Evolutionary conservation across 2,113 vertebrate species (phyloP), one percentile per base, ranked within the genome.

Genomic region (Neodontobutis hainanensis): DNA sequence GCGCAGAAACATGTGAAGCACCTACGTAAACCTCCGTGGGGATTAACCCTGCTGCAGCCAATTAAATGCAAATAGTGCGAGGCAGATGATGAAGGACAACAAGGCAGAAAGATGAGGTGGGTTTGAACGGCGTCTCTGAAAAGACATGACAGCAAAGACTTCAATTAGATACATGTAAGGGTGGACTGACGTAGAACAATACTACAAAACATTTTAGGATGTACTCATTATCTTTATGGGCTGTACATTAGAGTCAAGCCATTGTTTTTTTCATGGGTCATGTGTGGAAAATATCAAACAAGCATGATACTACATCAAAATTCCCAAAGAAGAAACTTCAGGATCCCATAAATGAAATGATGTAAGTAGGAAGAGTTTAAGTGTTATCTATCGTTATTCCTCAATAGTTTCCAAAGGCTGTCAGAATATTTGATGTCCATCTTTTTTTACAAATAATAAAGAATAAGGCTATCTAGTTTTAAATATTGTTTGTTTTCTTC

Each of bases 51-150:
- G 61, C 76, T 79, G 80, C 66, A 78, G 67, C 46, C 65, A 83
- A 85, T 87, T 77, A 85, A 53, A 83, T 73, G 49, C 46, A 73
- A 84, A 84, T 60, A 43, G 44, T 40, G 62, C 11, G 1, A 56
- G 53, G 51, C 67, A 62, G 72, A 66, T 47, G 19, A 73, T 76
- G 49, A 49, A 45, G 55, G 19, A 50, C 52, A 59, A 55, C 27
- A 42, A n/a, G n/a, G 27, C 51, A 38, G 5, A 14, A 38, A 56
- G 34, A n/a, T 57, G 38, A 42, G 9, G 38, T 35, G 11, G 38
- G 55, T 11, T 38, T 56, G 14, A 32, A 8, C 7, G 42, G 10
- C 7, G 42, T 3, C 10, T 43, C 42, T 43, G 42, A 11, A 6
- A 43, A 12, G 34, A 19, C 44, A 45, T 11, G 10, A n/a, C 14